Evolutionary conservation across 2,888 invertebrate genomes (phyloP), one percentile per base, ranked within the genome.

Genomic region (Latheticus oryzae): DNA sequence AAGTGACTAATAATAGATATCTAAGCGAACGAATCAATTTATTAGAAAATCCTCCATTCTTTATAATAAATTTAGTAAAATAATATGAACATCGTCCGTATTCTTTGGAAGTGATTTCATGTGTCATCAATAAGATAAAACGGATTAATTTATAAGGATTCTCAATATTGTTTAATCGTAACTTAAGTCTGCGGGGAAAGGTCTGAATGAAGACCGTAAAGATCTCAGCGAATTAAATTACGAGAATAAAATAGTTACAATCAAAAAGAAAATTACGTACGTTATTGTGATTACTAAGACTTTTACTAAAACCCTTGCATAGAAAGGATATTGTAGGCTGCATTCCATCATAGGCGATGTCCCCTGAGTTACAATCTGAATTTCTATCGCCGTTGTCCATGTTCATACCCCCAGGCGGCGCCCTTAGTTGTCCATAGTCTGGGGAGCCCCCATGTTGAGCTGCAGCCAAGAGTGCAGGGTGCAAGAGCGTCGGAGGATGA

Each of bases 251-350:
- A 50, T n/a, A n/a, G n/a, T n/a, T n/a, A n/a, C n/a, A n/a, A n/a
- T n/a, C n/a, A n/a, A n/a, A n/a, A n/a, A n/a, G n/a, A n/a, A n/a
- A 43, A 54, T 51, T 40, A 72, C 72, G 63, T 73, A 73, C 73
- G 71, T 73, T 71, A 40, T 68, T 66, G 38, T 48, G 43, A 28
- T 64, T 60, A 68, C 69, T 73, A 70, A 73, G 70, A 73, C 69
- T 72, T 72, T 73, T 70, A 53, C 69, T 64, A 71, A 70, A 73
- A 70, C 69, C 72, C 70, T 76, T 77, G 78, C 74, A 86, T 84
- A 85, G 87, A 92, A 94, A 94, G 90, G 94, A 94, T 92, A 95
- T 93, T 86, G 93, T 92, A 88, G 93, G 93, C 84, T 92, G 91
- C 83, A 92, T 87, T 80, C 93, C 93, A 80, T 94, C 95, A 85